These are phyloP conservation scores for Rhinogobio ventralis DNA, from an alignment of 2,797 vertebrate genomes.

Conservation along the genomic window DNA sequence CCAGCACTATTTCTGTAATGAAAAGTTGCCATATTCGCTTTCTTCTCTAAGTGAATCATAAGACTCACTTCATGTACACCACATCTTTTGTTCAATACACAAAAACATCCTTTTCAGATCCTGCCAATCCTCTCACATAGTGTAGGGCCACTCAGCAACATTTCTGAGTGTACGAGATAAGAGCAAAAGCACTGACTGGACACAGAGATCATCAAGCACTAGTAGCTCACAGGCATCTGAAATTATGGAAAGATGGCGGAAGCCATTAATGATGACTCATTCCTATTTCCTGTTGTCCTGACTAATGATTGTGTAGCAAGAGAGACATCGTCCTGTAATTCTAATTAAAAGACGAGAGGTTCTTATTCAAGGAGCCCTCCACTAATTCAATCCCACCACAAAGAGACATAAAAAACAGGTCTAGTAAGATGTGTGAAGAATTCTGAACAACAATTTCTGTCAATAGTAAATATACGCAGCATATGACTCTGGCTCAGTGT, in stretches of 20 bases:
- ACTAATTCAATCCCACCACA: conserved; percentile 19
- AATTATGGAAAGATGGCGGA: conserved; percentile 22
- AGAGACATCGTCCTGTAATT: conserved; percentile 33
- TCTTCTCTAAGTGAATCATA: conserved; percentile 21
- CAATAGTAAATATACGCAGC: not conserved
- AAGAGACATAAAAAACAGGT: conserved; percentile 20
- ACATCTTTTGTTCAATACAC: conserved; percentile 30
- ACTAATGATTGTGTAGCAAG: conserved; percentile 5
- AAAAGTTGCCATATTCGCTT: conserved; percentile 15
- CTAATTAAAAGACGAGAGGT: conserved; percentile 22
- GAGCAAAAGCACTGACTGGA: not conserved
- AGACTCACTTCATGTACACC: conserved; percentile 9
- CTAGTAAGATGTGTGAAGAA: conserved; percentile 10
- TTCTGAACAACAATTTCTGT: conserved; percentile 40
- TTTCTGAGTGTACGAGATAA: not conserved
- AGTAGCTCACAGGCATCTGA: conserved; percentile 15
- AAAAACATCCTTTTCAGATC: conserved; percentile 25
- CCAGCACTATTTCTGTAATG: conserved; percentile 37
- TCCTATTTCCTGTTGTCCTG: conserved; percentile 30
- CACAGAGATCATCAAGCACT: conserved; percentile 12
- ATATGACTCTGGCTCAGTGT: not conserved
- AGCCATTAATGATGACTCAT: conserved; percentile 30
- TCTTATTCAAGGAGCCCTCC: conserved; percentile 4
- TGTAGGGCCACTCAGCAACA: conserved; percentile 5
- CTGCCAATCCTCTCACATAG: conserved; percentile 17